phyloP scores from a whole-genome alignment of 2,797 vertebrate species.

The Amblyopsis hoosieri region DNA sequence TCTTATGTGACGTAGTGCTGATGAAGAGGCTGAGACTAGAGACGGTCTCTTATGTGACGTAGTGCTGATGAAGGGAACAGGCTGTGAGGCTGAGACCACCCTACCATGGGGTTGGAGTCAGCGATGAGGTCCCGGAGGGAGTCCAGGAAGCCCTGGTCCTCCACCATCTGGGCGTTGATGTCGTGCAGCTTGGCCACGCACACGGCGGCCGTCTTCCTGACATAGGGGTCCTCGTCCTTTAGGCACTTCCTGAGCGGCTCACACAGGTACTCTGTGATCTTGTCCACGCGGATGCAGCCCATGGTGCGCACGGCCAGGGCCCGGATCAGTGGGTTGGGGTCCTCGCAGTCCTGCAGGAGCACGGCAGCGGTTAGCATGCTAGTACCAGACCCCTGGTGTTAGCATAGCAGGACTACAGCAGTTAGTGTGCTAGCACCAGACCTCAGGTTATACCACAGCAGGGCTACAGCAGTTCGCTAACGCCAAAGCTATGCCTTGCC shows the following conservation, averaged over 20 bases:
- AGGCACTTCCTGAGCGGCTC: slow-evolving; percentile 97
- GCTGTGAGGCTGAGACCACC: slow-evolving; percentile 2
- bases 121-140: slow-evolving; percentile 95
- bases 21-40: no score
- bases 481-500: slow-evolving; percentile 66
- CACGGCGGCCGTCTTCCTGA: slow-evolving; percentile 95
- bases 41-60: no score
- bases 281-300: slow-evolving; percentile 98
- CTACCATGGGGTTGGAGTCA: slow-evolving; percentile 98
- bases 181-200: slow-evolving; percentile 98
- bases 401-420: no score
- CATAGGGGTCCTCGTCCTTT: slow-evolving; percentile 97
- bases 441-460: no score
- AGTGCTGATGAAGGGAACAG: no score
- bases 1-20: no score
- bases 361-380: no score
- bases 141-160: slow-evolving; percentile 98
- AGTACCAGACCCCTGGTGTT: no score
- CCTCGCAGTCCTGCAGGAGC: slow-evolving; percentile 90
- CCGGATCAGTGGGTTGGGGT: slow-evolving; percentile 96
- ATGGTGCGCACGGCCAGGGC: slow-evolving; percentile 97
- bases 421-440: no score
- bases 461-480: no score
- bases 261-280: slow-evolving; percentile 97
- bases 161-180: slow-evolving; percentile 99